Evolutionary conservation across 2,113 vertebrate genomes (phyloP).

Genomic region (Lepus americanus): DNA sequence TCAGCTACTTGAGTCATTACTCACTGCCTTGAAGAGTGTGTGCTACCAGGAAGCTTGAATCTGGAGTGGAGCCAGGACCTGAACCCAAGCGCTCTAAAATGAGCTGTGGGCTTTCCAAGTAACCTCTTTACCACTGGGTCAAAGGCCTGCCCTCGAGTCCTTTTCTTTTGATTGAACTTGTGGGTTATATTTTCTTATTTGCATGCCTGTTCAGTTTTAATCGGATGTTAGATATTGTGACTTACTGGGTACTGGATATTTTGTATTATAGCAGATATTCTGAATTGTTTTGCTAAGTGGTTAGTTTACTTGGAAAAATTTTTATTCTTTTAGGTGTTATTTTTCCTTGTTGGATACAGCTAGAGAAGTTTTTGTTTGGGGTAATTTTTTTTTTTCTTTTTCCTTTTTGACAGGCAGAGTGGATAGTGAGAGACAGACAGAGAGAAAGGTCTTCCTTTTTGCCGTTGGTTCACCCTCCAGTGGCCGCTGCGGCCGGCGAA

Average conservation of each 20-base stretch:
- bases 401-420: too few relatives aligned
- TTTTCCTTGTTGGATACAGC: not conserved
- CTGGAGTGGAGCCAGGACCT: too few relatives aligned
- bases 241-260: not conserved
- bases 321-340: conserved; percentile 15
- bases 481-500: too few relatives aligned
- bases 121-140: too few relatives aligned
- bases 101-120: too few relatives aligned
- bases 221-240: not conserved
- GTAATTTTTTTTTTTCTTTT: not conserved
- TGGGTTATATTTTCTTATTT: not conserved
- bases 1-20: too few relatives aligned
- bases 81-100: too few relatives aligned
- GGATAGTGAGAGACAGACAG: too few relatives aligned
- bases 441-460: too few relatives aligned
- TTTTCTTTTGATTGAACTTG: conserved; percentile 12
- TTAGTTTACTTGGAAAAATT: conserved; percentile 25
- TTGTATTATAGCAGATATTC: not conserved
- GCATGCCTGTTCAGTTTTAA: not conserved
- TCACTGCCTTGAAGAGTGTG: too few relatives aligned
- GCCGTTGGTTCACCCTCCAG: too few relatives aligned
- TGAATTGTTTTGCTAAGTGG: not conserved
- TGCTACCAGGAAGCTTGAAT: too few relatives aligned
- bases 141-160: not conserved
- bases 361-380: conserved; percentile 46